These are phyloP conservation scores for Pleuronectes platessa DNA, from an alignment of 2,113 vertebrate genomes.

Conservation along the genomic window DNA sequence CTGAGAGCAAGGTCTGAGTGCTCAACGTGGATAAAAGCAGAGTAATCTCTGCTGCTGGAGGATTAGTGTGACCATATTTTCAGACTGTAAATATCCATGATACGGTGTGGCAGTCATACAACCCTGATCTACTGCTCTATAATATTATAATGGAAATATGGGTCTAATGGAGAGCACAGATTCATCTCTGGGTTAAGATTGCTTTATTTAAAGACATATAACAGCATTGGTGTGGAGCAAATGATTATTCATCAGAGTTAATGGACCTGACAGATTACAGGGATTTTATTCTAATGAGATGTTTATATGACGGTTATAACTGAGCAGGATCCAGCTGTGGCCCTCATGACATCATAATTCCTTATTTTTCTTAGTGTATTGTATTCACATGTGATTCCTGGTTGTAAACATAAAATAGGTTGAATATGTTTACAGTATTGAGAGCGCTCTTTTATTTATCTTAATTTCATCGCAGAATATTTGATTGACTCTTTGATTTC, in stretches of 20 bases:
- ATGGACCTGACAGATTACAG: conserved; percentile 20
- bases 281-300: conserved; percentile 4
- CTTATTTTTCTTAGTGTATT: too few relatives aligned
- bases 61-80: conserved; percentile 60
- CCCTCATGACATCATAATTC: not conserved
- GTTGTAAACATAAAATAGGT: too few relatives aligned
- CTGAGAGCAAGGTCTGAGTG: conserved; percentile 6
- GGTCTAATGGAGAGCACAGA: not conserved
- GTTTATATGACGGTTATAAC: not conserved
- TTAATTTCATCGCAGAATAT: too few relatives aligned
- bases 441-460: too few relatives aligned
- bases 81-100: conserved; percentile 28
- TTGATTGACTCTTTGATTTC: too few relatives aligned
- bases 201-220: not conserved
- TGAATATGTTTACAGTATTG: too few relatives aligned
- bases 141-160: not conserved
- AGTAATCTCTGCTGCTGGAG: conserved; percentile 57
- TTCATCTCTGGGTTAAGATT: not conserved
- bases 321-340: not conserved
- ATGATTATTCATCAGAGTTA: conserved; percentile 7
- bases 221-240: not conserved
- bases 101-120: conserved; percentile 3
- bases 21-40: conserved; percentile 56
- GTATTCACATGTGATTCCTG: too few relatives aligned
- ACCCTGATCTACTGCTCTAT: not conserved